Percentiles rank a stretch among this genome's conserved stretches.
Evolutionary conservation across 2,113 vertebrate genomes (phyloP).

Genomic region (Aptenodytes forsteri): DNA sequence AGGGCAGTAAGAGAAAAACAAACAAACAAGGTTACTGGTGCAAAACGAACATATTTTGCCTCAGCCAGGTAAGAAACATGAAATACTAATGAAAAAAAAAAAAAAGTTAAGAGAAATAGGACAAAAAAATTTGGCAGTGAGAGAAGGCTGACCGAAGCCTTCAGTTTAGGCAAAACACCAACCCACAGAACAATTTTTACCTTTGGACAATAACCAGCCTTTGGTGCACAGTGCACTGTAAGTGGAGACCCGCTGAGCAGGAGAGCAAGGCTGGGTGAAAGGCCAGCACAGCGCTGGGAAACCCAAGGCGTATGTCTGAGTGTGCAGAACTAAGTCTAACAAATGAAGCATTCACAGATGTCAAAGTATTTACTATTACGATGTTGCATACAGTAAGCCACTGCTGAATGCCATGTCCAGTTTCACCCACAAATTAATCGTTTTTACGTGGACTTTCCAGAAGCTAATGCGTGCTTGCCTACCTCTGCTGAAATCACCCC

Average conservation of each 20-base stretch:
- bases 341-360: not conserved
- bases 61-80: not conserved
- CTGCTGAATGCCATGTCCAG: not conserved
- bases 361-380: not conserved
- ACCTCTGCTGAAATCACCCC: not conserved
- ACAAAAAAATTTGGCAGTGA: not conserved
- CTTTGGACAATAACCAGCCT: not conserved
- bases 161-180: not conserved
- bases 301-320: not conserved
- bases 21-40: not conserved
- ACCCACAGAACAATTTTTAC: not conserved
- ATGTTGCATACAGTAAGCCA: not conserved
- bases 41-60: not conserved
- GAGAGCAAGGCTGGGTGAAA: not conserved
- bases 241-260: accelerated
- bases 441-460: not conserved
- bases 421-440: not conserved
- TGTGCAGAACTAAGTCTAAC: not conserved
- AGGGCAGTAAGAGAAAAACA: not conserved
- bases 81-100: not conserved
- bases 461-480: not conserved
- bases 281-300: not conserved
- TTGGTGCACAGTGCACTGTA: accelerated
- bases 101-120: not conserved
- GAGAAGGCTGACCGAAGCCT: not conserved